These are phyloP conservation scores for Sebastes oblongus DNA, from an alignment of 2,797 vertebrate species.

Conservation along the genomic window DNA sequence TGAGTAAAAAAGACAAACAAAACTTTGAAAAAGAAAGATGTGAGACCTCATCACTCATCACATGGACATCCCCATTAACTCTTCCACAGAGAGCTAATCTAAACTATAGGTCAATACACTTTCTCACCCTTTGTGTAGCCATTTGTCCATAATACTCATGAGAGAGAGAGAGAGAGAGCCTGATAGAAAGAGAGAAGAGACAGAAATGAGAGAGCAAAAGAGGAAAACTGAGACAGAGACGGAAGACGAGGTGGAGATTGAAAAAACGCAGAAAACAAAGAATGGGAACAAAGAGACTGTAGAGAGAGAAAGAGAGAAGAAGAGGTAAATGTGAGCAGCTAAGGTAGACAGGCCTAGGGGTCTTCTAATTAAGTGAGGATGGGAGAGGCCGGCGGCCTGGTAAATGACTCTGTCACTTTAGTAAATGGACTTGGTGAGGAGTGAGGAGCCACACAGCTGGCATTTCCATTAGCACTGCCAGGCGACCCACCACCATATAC, in stretches of 20 bases:
- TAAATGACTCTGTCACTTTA: constrained; percentile 88
- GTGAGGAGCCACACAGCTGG: constrained; percentile 77
- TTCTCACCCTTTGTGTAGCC: constrained; percentile 35
- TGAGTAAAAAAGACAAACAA: background rate
- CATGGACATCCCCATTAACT: constrained; percentile 55
- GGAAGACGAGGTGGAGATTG: constrained; percentile 43
- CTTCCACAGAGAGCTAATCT: constrained; percentile 44
- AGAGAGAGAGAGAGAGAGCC: constrained; percentile 13
- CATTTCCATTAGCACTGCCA: constrained; percentile 78
- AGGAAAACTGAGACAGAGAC: constrained; percentile 52
- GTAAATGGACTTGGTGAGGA: constrained; percentile 85
- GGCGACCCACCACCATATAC: constrained; percentile 47
- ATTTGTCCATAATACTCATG: constrained; percentile 44
- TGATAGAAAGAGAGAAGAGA: constrained; percentile 12
- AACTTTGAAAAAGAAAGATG: constrained; percentile 15
- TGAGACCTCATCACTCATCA: constrained; percentile 25
- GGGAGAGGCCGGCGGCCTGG: constrained; percentile 80
- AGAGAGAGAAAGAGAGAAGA: constrained; percentile 12
- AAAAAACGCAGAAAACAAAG: constrained; percentile 58
- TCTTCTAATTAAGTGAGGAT: constrained; percentile 85
- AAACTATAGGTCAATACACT: constrained; percentile 44
- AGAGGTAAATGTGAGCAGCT: constrained; percentile 63
- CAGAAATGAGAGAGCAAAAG: constrained; percentile 21
- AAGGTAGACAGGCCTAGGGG: constrained; percentile 75
- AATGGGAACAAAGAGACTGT: constrained; percentile 34